Percentiles rank a stretch among this genome's conserved stretches.
phyloP scores from a whole-genome alignment of 2,113 vertebrate species.

The Anolis carolinensis region DNA sequence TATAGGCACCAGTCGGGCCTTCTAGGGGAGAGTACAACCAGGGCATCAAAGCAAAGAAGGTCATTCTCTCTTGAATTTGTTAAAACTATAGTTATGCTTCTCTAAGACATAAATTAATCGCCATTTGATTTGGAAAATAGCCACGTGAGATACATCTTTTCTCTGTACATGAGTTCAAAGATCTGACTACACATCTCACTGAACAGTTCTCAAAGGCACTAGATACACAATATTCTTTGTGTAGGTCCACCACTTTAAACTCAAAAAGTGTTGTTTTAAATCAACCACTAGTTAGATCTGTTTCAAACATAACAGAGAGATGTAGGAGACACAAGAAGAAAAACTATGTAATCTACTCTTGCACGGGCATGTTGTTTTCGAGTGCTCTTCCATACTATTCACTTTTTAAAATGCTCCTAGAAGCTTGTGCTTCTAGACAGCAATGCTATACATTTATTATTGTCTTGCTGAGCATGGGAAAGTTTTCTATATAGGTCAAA shows the following conservation, averaged over 20 bases:
- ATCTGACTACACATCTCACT: background rate
- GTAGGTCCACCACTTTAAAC: background rate
- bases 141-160: conserved; percentile 6
- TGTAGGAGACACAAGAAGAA: background rate
- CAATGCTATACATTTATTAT: background rate
- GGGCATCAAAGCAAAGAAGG: no score
- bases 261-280: background rate
- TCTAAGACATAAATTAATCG: background rate
- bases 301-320: background rate
- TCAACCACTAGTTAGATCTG: background rate
- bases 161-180: background rate
- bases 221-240: background rate
- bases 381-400: background rate
- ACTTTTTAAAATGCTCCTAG: background rate
- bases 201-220: background rate
- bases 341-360: background rate
- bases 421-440: background rate
- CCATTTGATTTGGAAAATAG: background rate
- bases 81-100: background rate
- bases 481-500: background rate
- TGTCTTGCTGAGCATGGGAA: background rate
- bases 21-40: no score
- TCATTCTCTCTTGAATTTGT: background rate
- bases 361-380: background rate
- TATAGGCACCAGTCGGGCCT: no score